Base-by-base conservation (phyloP, 2,113 vertebrate genomes). In the Cyrtonyx montezumae region DNA sequence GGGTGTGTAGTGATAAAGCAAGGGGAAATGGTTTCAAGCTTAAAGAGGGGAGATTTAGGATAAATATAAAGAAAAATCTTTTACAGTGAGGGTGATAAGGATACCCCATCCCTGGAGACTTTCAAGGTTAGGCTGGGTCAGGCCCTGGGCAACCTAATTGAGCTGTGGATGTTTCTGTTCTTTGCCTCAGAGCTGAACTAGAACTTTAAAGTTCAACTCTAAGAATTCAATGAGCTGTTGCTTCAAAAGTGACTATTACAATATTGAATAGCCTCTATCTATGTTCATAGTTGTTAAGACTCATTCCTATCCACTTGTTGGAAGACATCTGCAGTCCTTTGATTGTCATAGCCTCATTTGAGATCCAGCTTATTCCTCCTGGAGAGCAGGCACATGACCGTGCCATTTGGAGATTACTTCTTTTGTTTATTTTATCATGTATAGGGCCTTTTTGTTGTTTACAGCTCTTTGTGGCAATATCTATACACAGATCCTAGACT, bases 301-400 rank as follows among this genome's bases (percentile, higher is more conserved):
- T 32, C 48, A 63, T 36, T 78, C 43, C 42, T 91, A 20, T 36
- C 46, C 12, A 19, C 5, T 67, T 26, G 13, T 13, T 78, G 62
- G 34, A 87, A 87, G 12, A 84, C 6, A 55, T 5, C 12, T 56
- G 34, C 21, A 84, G n/a, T 10, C 8, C 8, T 34, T 40, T 13
- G 36, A 36, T 28, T 56, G 55, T 34, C 32, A n/a, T 25, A 45
- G 53, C 12, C 30, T 23, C 21, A 21, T 67, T 45, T 11, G 70
- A 88, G 88, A 78, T 65, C 45, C 61, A 65, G 0, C 40, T 68
- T 42, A 63, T 59, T 87, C 6, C 22, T 65, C 17, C 25, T 1
- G 1, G 7, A 59, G 18, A 77, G 21, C 18, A 32, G 11, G 12
- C 0, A 0, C 22, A 26, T 0, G 0, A 37, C 37, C 61, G 26